These are phyloP conservation scores for Toxotes jaculatrix DNA, from an alignment of 2,113 vertebrate genomes.

Conservation along the genomic window DNA sequence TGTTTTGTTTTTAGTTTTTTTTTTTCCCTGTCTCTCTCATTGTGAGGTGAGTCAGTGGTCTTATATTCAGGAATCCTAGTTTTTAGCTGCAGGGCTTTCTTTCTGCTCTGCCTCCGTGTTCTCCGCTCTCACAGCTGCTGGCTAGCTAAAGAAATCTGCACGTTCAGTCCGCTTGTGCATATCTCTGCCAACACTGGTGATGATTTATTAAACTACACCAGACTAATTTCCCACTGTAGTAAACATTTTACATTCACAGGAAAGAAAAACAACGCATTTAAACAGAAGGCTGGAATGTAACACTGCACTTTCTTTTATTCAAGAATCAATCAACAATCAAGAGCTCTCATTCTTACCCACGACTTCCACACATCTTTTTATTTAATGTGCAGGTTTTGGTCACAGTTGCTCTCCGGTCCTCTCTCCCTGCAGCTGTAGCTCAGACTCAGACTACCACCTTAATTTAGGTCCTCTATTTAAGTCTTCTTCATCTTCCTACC, in stretches of 20 bases:
- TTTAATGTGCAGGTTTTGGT: not conserved
- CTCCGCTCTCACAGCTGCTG: conserved; percentile 42
- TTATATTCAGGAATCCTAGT: conserved; percentile 38
- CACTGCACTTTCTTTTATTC: conserved; percentile 17
- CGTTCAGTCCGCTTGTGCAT: conserved; percentile 28
- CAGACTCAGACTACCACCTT: not conserved
- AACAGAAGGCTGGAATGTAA: conserved; percentile 25
- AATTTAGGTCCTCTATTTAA: not conserved
- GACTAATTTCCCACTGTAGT: conserved; percentile 8
- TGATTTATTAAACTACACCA: conserved; percentile 54
- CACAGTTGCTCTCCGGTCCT: not conserved
- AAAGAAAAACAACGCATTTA: conserved; percentile 28
- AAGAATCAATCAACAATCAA: conserved; percentile 7
- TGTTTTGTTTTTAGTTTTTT: not conserved
- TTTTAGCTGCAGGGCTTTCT: conserved; percentile 47
- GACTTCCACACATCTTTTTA: not conserved
- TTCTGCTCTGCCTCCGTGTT: conserved; percentile 47
- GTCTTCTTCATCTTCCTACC: not conserved
- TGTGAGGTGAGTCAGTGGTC: conserved; percentile 30
- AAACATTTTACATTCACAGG: conserved; percentile 26
- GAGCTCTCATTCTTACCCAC: not conserved
- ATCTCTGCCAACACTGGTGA: conserved; percentile 40
- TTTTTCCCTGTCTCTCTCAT: conserved; percentile 3
- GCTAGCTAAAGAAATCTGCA: conserved; percentile 47
- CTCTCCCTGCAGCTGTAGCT: not conserved